phyloP scores from a whole-genome alignment of 1,140 invertebrate genomes.

The Micrasema minimum region DNA sequence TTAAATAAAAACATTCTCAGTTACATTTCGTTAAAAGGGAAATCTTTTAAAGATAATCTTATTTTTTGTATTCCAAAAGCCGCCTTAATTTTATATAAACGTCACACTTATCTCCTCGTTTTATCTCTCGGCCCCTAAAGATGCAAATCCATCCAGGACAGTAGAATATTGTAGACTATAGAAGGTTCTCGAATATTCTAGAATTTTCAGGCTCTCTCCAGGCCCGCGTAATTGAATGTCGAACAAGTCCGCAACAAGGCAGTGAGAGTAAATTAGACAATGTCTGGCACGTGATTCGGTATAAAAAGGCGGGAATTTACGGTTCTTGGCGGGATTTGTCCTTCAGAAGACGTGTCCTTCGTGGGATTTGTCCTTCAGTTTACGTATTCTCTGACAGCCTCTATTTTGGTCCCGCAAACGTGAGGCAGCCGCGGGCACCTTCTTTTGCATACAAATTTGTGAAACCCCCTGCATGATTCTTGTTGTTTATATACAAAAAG shows the following conservation, averaged over 20 bases:
- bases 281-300: slow-evolving; percentile 26
- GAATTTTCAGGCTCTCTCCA: neutral
- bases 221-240: slow-evolving; percentile 12
- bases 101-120: too few species aligned
- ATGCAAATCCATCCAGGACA: slow-evolving; percentile 1
- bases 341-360: neutral
- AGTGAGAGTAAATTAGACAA: slow-evolving; percentile 16
- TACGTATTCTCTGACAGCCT: slow-evolving; percentile 27
- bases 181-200: neutral
- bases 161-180: too few species aligned
- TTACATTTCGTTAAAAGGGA: too few species aligned
- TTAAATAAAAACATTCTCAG: too few species aligned
- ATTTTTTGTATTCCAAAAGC: too few species aligned
- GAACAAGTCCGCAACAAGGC: slow-evolving; percentile 23
- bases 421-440: slow-evolving; percentile 13
- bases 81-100: too few species aligned
- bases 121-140: neutral
- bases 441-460: slow-evolving; percentile 44
- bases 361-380: neutral
- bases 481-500: slow-evolving; percentile 10
- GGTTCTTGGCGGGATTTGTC: slow-evolving; percentile 1
- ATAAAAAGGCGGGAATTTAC: slow-evolving; percentile 28
- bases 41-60: too few species aligned
- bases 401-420: slow-evolving; percentile 28
- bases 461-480: slow-evolving; percentile 7